Evolutionary conservation across 2,888 invertebrate genomes (phyloP).

Genomic region (Dermolepida albohirtum): DNA sequence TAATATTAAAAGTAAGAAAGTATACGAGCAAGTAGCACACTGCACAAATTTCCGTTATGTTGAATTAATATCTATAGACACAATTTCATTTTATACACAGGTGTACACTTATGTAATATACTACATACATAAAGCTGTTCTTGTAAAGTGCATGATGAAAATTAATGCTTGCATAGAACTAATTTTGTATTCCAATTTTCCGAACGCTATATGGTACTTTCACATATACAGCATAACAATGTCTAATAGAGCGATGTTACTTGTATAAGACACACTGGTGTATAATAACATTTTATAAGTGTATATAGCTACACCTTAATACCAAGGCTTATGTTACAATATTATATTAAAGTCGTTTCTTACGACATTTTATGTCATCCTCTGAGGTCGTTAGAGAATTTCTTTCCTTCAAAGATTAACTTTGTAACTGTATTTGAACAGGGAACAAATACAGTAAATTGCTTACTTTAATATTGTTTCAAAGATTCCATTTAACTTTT

Average conservation of each 20-base stretch:
- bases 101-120: too few relatives aligned
- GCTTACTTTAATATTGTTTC: too few relatives aligned
- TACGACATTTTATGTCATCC: constrained; percentile 22
- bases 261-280: constrained; percentile 27
- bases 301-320: constrained; percentile 20
- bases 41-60: too few relatives aligned
- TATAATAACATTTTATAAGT: constrained; percentile 34
- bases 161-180: constrained; percentile 20
- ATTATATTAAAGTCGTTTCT: constrained; percentile 35
- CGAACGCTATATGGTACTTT: too few relatives aligned
- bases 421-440: too few relatives aligned
- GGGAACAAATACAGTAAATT: too few relatives aligned
- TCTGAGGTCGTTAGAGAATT: neutral
- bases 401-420: too few relatives aligned
- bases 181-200: constrained; percentile 13
- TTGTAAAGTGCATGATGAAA: constrained; percentile 4
- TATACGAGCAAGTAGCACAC: too few relatives aligned
- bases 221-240: constrained; percentile 8
- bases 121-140: too few relatives aligned
- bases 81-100: too few relatives aligned
- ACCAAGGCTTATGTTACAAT: constrained; percentile 16
- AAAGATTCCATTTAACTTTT: neutral
- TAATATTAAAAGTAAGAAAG: too few relatives aligned
- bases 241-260: constrained; percentile 13
- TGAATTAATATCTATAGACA: too few relatives aligned